A percentile compares a stretch with the other conserved stretches of the same genome.
These are phyloP conservation scores for Taeniopygia guttata DNA, from an alignment of 2,797 vertebrate species.

Conservation along the genomic window DNA sequence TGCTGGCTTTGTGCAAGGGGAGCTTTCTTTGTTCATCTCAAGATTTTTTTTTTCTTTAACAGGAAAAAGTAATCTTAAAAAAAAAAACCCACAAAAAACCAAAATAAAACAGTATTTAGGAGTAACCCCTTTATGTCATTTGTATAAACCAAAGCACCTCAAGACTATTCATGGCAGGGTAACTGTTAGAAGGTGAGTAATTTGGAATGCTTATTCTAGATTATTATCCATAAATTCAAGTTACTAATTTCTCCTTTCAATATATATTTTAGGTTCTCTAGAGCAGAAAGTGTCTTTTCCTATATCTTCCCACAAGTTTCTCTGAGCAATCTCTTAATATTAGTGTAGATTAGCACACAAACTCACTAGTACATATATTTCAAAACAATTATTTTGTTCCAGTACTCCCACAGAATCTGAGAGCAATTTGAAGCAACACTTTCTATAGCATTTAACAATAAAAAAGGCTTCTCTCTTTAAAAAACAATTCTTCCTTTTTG, in stretches of 20 bases:
- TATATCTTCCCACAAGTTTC: not conserved
- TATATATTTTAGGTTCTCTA: not conserved
- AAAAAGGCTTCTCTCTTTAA: not conserved
- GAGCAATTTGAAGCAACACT: not conserved
- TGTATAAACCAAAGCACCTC: not conserved
- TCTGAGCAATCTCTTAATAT: not conserved
- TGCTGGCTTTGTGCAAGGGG: not conserved
- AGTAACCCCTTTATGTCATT: not conserved
- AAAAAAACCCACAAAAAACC: not conserved
- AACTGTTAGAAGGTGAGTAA: not conserved
- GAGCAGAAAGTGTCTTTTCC: not conserved
- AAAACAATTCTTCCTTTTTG: not conserved
- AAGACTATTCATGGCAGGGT: not conserved
- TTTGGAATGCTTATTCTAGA: not conserved
- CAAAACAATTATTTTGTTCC: not conserved
- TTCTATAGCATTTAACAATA: not conserved
- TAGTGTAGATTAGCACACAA: not conserved
- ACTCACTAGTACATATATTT: not conserved
- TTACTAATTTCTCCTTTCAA: not conserved
- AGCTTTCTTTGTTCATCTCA: not conserved
- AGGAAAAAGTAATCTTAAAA: not conserved
- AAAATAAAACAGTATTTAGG: not conserved
- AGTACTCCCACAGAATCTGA: not conserved
- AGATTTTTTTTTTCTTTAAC: not conserved
- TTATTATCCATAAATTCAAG: not conserved